A percentile compares a stretch with the other conserved stretches of the same genome.
These are phyloP conservation scores for Pocota personata DNA, from an alignment of 2,888 invertebrate species.

Conservation along the genomic window DNA sequence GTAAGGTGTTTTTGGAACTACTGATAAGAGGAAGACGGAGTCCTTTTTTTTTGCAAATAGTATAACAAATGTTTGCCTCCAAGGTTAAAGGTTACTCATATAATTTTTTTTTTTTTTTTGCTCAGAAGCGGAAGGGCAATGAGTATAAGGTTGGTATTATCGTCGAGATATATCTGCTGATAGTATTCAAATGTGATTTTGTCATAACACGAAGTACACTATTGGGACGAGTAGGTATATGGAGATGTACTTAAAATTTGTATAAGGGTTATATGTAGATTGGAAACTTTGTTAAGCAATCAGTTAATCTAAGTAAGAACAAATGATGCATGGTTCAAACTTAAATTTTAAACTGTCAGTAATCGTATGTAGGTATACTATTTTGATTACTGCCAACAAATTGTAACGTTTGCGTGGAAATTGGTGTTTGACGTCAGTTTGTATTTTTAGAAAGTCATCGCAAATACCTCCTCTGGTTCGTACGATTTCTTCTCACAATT, in stretches of 20 bases:
- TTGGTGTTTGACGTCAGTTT: too few relatives aligned
- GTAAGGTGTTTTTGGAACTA: conserved; percentile 6
- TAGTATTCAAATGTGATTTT: neutral
- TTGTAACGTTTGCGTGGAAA: too few relatives aligned
- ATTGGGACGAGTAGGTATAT: neutral
- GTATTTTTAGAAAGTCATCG: too few relatives aligned
- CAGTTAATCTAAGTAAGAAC: too few relatives aligned
- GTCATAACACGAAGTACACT: neutral
- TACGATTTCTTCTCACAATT: too few relatives aligned
- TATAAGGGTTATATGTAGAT: neutral
- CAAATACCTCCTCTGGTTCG: too few relatives aligned
- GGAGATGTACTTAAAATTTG: neutral
- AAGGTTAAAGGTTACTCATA: neutral
- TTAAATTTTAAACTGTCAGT: too few relatives aligned
- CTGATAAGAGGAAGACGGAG: neutral
- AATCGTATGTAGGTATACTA: too few relatives aligned
- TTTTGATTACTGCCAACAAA: too few relatives aligned
- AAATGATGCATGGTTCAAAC: too few relatives aligned
- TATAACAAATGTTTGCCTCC: conserved; percentile 14
- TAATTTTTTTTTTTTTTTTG: neutral
- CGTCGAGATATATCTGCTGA: neutral
- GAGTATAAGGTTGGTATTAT: neutral
- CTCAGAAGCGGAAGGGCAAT: neutral
- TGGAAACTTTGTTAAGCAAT: too few relatives aligned
- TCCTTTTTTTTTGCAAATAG: neutral